phyloP scores from a whole-genome alignment of 2,888 invertebrate genomes.

The Oscheius sp. region DNA sequence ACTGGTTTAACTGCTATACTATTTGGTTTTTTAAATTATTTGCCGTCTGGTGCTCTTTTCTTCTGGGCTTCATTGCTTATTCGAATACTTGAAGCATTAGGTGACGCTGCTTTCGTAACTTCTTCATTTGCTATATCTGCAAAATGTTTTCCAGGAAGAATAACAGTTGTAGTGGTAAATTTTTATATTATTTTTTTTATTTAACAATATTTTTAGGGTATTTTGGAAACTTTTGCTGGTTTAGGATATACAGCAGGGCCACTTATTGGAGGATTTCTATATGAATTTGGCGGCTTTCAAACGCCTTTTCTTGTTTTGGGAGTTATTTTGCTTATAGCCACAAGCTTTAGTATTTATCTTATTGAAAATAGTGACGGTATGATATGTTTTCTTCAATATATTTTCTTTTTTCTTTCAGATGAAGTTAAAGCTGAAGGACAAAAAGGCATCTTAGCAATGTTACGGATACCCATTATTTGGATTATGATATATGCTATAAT shows the following conservation, averaged over 20 bases:
- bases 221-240: slow-evolving; percentile 83
- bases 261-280: slow-evolving; percentile 87
- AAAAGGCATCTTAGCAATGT: slow-evolving; percentile 70
- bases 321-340: slow-evolving; percentile 61
- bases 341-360: slow-evolving; percentile 58
- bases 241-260: slow-evolving; percentile 89
- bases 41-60: slow-evolving; percentile 68
- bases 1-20: slow-evolving; percentile 86
- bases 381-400: neutral
- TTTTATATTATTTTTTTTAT: neutral
- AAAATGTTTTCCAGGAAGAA: slow-evolving; percentile 74
- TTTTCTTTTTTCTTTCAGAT: slow-evolving; percentile 34
- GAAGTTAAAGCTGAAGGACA: slow-evolving; percentile 39
- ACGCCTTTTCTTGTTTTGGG: slow-evolving; percentile 70
- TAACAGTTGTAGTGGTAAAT: slow-evolving; percentile 74
- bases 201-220: slow-evolving; percentile 66
- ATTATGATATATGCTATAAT: slow-evolving; percentile 67
- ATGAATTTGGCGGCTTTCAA: slow-evolving; percentile 73
- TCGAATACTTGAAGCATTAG: slow-evolving; percentile 70
- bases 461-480: slow-evolving; percentile 69
- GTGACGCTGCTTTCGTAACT: slow-evolving; percentile 73
- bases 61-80: slow-evolving; percentile 70
- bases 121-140: slow-evolving; percentile 75
- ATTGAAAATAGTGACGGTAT: slow-evolving; percentile 64
- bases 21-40: slow-evolving; percentile 78